Percentiles rank a stretch among this genome's conserved stretches.
These are phyloP conservation scores for Styela clava DNA, from an alignment of 23 tunicate genomes.

Conservation along the genomic window DNA sequence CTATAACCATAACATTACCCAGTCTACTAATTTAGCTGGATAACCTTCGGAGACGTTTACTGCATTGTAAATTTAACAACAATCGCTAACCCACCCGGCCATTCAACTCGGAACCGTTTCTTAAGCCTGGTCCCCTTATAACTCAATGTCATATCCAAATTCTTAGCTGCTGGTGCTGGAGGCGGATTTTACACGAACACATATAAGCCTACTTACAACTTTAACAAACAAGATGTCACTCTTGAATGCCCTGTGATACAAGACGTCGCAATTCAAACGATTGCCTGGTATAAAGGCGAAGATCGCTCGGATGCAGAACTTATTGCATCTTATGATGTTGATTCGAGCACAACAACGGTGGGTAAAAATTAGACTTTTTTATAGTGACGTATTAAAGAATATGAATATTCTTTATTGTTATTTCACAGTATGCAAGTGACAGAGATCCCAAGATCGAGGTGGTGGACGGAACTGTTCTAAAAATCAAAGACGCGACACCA, in stretches of 20 bases:
- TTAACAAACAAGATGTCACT: background rate
- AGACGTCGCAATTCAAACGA: background rate
- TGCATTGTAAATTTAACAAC: no score
- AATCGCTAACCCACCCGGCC: no score
- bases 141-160: no score
- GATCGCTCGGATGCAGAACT: background rate
- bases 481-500: background rate
- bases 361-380: background rate
- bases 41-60: no score
- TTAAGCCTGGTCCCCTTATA: no score
- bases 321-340: background rate
- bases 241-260: background rate
- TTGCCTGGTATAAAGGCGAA: slow-evolving; percentile 10
- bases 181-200: background rate
- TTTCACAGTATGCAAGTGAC: background rate
- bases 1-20: no score
- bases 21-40: no score
- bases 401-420: no score
- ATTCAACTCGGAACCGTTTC: no score
- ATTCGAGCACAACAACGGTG: background rate
- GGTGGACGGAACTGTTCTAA: background rate
- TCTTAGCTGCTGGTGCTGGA: background rate
- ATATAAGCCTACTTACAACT: background rate
- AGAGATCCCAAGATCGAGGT: background rate
- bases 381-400: background rate